Percentiles rank a stretch among this genome's conserved stretches.
Conservation (phyloP, 1,140 invertebrate genomes). For the Dendroctonus ponderosae region DNA sequence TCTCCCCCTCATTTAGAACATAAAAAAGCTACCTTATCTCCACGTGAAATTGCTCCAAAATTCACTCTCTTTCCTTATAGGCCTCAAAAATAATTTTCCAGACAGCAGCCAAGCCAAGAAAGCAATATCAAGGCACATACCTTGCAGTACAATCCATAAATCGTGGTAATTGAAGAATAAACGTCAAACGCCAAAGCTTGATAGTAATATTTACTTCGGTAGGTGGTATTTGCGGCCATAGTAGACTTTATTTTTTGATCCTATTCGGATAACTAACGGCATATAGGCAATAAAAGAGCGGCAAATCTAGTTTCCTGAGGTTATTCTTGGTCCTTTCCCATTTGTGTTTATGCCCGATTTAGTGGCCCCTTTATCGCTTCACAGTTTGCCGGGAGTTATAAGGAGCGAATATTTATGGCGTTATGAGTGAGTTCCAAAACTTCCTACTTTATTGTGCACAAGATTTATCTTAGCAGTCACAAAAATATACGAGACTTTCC, state of each 20-base stretch:
- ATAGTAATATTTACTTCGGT: conserved; percentile 1
- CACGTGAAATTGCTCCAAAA: too few relatives aligned
- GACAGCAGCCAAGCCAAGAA: too few relatives aligned
- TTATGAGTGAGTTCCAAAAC: conserved; percentile 13
- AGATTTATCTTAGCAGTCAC: conserved; percentile 11
- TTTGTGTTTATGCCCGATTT: conserved; percentile 19
- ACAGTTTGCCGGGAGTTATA: conserved; percentile 4
- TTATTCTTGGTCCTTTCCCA: conserved; percentile 12
- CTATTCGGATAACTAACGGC: conserved; percentile 9
- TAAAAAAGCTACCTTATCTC: too few relatives aligned
- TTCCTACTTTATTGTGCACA: conserved; percentile 10
- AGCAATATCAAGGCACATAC: too few relatives aligned
- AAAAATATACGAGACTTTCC: not conserved
- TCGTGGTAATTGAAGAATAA: conserved; percentile 5
- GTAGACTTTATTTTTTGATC: conserved; percentile 9
- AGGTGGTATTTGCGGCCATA: not conserved
- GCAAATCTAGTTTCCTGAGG: conserved; percentile 4
- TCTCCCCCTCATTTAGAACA: too few relatives aligned
- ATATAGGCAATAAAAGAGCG: conserved; percentile 8
- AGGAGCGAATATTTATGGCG: conserved; percentile 9
- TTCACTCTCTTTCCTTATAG: too few relatives aligned
- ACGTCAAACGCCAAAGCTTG: conserved; percentile 3
- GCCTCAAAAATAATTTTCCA: too few relatives aligned
- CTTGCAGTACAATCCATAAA: not conserved
- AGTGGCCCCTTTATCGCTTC: conserved; percentile 14